Evolutionary conservation across 2,113 vertebrate species (phyloP).

Genomic region (Alethe diademata): DNA sequence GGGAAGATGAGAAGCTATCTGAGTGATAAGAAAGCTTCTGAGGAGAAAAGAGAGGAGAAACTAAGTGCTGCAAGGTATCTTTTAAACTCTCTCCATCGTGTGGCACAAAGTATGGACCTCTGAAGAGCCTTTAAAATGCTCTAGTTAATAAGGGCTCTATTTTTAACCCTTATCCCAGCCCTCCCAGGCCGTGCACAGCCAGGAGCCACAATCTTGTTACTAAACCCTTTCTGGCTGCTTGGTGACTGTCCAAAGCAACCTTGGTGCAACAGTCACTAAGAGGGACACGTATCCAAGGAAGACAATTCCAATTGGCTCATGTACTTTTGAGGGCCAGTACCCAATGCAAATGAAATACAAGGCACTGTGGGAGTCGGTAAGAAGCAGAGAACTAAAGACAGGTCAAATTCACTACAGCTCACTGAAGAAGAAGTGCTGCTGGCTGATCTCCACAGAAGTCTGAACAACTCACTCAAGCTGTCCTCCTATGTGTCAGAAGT

Average conservation of each 20-base stretch:
- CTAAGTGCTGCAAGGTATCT: neutral
- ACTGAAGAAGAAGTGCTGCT: neutral
- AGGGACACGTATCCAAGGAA: neutral
- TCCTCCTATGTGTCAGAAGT: neutral
- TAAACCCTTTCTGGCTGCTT: neutral
- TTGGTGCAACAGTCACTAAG: neutral
- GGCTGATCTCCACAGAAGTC: neutral
- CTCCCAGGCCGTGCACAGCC: neutral
- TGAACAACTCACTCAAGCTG: neutral
- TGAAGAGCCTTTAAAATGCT: neutral
- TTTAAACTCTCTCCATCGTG: neutral
- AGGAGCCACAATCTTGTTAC: neutral
- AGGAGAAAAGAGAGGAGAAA: constrained; percentile 77
- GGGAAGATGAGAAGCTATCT: constrained; percentile 98
- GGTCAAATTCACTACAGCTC: neutral
- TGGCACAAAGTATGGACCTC: neutral
- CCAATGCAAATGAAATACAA: neutral
- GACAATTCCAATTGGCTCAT: neutral
- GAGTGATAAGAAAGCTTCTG: constrained; percentile 93
- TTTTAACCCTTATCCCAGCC: neutral
- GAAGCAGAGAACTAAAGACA: neutral
- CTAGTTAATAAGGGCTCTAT: neutral
- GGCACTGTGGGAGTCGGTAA: neutral
- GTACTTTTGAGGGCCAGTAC: neutral
- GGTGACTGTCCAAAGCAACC: neutral